Evolutionary conservation across 2,113 vertebrate species (phyloP).

Genomic region (Emydura subglobosa): DNA sequence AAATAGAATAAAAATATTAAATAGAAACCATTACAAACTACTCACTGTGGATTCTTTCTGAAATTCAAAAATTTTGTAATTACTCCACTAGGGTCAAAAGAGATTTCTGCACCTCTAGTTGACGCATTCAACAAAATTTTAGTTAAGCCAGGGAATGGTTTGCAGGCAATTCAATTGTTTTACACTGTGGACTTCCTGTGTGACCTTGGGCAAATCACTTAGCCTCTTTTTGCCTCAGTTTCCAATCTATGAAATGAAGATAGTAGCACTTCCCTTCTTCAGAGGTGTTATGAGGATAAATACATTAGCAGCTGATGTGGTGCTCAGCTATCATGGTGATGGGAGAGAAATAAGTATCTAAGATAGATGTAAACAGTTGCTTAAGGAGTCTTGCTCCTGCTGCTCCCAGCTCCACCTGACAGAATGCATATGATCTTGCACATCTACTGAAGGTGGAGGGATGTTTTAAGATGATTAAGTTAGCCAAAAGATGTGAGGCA

Average conservation of each 20-base stretch:
- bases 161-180: not conserved
- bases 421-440: not conserved
- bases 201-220: not conserved
- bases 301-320: constrained; percentile 46
- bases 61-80: not conserved
- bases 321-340: constrained; percentile 51
- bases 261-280: constrained; percentile 47
- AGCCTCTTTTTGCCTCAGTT: not conserved
- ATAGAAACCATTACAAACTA: constrained; percentile 33
- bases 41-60: not conserved
- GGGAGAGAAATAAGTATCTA: constrained; percentile 48
- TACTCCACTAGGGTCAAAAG: not conserved
- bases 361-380: constrained; percentile 60
- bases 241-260: constrained; percentile 17
- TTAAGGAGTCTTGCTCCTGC: constrained; percentile 4
- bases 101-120: not conserved
- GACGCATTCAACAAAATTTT: not conserved
- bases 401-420: not conserved
- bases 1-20: constrained; percentile 31
- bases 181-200: not conserved
- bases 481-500: not conserved
- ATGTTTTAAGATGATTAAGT: not conserved
- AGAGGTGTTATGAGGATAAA: constrained; percentile 62
- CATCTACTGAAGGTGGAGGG: not conserved
- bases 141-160: not conserved